These are phyloP conservation scores for Drosophila antonietae DNA, from an alignment of 2,888 invertebrate genomes.

Conservation along the genomic window DNA sequence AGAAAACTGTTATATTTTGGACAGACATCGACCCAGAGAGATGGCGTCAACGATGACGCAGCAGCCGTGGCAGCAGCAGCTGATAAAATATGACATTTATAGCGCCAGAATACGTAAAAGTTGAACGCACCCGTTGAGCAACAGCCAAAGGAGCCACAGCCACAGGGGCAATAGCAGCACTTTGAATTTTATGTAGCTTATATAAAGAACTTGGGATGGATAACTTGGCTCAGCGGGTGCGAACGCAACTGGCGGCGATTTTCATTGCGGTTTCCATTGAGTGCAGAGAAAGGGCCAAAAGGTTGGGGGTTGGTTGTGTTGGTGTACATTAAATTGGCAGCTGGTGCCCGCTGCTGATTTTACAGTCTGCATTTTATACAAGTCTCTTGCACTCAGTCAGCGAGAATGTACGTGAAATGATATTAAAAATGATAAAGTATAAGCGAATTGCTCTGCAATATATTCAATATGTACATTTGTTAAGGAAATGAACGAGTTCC, in stretches of 20 bases:
- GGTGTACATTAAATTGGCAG: conserved; percentile 40
- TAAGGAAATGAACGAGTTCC: background rate
- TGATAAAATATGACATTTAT: conserved; percentile 80
- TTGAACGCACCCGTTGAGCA: conserved; percentile 74
- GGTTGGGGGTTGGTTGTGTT: background rate
- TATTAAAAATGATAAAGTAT: conserved; percentile 9
- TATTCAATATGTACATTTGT: background rate
- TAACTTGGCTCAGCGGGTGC: conserved; percentile 40
- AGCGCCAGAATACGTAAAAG: conserved; percentile 74
- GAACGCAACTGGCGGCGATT: conserved; percentile 40
- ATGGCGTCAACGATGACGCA: conserved; percentile 11
- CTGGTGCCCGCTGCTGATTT: conserved; percentile 20
- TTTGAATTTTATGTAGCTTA: conserved; percentile 73
- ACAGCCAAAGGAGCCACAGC: conserved; percentile 40
- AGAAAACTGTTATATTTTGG: conserved; percentile 75
- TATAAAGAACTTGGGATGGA: conserved; percentile 23
- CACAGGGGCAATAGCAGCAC: conserved; percentile 41
- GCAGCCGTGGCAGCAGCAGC: conserved; percentile 16
- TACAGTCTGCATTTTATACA: conserved; percentile 22
- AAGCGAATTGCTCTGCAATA: background rate
- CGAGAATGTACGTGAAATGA: conserved; percentile 20
- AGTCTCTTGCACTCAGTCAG: conserved; percentile 13
- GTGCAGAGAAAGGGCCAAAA: background rate
- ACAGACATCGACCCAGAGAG: conserved; percentile 25
- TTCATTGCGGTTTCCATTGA: conserved; percentile 48